These are phyloP conservation scores for Pinna nobilis DNA, from an alignment of 1,140 invertebrate species.

Conservation along the genomic window DNA sequence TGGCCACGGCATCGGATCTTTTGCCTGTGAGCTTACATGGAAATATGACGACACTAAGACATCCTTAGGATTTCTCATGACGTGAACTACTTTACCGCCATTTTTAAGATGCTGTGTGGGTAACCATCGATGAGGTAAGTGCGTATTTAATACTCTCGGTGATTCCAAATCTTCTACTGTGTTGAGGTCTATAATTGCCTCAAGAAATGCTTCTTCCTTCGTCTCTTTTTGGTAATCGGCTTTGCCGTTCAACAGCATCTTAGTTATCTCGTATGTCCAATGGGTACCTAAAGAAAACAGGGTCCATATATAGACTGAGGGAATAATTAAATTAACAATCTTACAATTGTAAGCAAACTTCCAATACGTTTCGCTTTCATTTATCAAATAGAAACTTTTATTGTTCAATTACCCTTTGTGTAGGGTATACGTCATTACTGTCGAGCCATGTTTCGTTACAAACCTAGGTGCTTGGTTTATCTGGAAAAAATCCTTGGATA, in stretches of 20 bases:
- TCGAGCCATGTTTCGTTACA: too few relatives aligned
- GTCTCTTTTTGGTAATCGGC: conserved; percentile 1
- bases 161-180: not conserved
- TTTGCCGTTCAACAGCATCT: conserved; percentile 1
- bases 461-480: too few relatives aligned
- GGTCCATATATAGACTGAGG: too few relatives aligned
- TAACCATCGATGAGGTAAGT: conserved; percentile 31
- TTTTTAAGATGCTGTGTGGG: conserved; percentile 33
- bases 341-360: too few relatives aligned
- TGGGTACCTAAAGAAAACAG: conserved; percentile 10
- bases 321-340: too few relatives aligned
- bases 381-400: too few relatives aligned
- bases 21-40: too few relatives aligned
- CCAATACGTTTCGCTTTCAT: too few relatives aligned
- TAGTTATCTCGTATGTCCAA: not conserved
- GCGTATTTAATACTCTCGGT: conserved; percentile 47
- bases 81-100: conserved; percentile 41
- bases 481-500: too few relatives aligned
- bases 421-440: too few relatives aligned
- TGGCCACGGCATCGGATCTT: too few relatives aligned
- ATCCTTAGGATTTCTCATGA: conserved; percentile 45
- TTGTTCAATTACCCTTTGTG: too few relatives aligned
- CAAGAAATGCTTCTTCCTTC: not conserved
- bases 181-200: not conserved
- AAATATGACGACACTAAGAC: conserved; percentile 44